Evolutionary conservation across 2,888 invertebrate genomes (phyloP), one percentile per base, ranked within the genome.

Genomic region (Cataglyphis albicans): DNA sequence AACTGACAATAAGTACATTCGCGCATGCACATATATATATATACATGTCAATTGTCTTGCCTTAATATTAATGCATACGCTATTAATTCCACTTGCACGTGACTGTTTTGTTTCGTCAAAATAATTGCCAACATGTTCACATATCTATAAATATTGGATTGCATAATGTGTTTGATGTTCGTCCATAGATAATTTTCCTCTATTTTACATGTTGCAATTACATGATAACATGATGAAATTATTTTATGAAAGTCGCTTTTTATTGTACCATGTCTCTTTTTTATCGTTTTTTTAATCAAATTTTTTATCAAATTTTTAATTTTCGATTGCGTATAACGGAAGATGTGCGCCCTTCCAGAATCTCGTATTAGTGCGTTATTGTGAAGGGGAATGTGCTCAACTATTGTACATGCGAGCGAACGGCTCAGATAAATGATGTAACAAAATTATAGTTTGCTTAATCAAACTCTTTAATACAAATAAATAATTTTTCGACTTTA

Each of bases 331-430:
- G 1, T 63, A 9, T 44, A 61, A 32, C 32, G n/a, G 44, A 73
- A 44, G 25, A 25, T 32, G 35, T 9, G 25, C 41, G 7, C 12
- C 7, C 32, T 65, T 25, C 9, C 25, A 21, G 44, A 25, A 44
- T 9, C 35, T 7, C 29, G 29, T 35, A 9, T 67, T 32, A n/a
- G 15, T 10, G 21, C 21, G 32, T 61, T 35, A 41, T 1, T 61
- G 25, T 32, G 65, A 75, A 63, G 25, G 35, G 52, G 65, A 64
- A 74, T 10, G 61, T 63, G 41, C 32, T n/a, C 74, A 52, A 63
- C 29, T n/a, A n/a, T n/a, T n/a, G n/a, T 44, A 44, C 38, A 64
- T 38, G 44, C n/a, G 29, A 7, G n/a, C n/a, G 38, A 10, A 52
- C 48, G 35, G 3, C 44, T 44, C 35, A 35, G 35, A 5, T 21